Base-by-base conservation (phyloP, 2,888 invertebrate species). In the Cyrtodaria siliqua region DNA sequence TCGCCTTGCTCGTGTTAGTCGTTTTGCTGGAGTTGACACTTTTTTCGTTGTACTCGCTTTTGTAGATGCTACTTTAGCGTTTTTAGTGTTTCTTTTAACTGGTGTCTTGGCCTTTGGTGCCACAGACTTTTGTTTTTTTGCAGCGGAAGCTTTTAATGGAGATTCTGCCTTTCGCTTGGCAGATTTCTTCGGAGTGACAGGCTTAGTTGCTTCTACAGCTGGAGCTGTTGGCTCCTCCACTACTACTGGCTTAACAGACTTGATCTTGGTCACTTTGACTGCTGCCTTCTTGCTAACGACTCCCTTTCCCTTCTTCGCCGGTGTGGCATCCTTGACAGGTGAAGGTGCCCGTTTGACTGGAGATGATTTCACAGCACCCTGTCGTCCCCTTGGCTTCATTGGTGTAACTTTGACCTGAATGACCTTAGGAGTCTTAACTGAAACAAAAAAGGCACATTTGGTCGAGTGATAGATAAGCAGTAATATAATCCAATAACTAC, bases 21-120 rank as follows among this genome's bases (percentile, higher is more conserved):
- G 40, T 47, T 79, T 79, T 16, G 56, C 68, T 44, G 77, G 77
- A 59, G 77, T 77, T 47, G 63, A 44, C 14, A 56, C 26, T 33
- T 33, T 33, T 33, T 33, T 33, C 12, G 33, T 12, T 8, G 33
- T 8, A 33, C 4, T 12, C 4, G 16, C 20, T 47, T 47, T 20
- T 18, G 47, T 3, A 18, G n/a, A 18, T 44, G 29, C 47, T 6
- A 33, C 33, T 12, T 33, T 33, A 8, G 33, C 12, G 33, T 4
- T 33, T 33, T 12, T 33, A 12, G 33, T 33, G 12, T 33, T 33
- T 33, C 33, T 4, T 33, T 33, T 33, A 33, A 40, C 24, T 14
- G 18, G 49, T 12, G 23, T 18, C 49, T 49, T 49, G 9, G 3
- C 23, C 12, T 20, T 23, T 20, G 49, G 18, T 18, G 12, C 49